These are phyloP conservation scores for Ailuropoda melanoleuca DNA, from an alignment of 2,113 vertebrate genomes.

Conservation along the genomic window DNA sequence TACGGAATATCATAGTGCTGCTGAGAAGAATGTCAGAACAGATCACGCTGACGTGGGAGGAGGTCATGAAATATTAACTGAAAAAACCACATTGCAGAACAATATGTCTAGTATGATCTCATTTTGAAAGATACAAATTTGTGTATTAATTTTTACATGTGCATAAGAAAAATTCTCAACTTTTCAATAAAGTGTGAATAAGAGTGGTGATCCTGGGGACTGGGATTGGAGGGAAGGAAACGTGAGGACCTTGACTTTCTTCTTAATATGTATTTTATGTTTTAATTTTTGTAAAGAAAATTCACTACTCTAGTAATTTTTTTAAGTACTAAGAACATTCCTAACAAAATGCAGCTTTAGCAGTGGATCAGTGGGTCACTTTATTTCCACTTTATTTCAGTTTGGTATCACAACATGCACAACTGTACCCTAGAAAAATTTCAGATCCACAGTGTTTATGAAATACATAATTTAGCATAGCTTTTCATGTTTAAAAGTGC, in stretches of 20 bases:
- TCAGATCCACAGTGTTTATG: neutral
- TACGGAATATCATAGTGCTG: neutral
- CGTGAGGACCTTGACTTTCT: neutral
- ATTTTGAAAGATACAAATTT: slow-evolving; percentile 71
- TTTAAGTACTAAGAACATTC: neutral
- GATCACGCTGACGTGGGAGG: neutral
- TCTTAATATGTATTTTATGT: neutral
- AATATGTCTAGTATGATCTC: slow-evolving; percentile 10
- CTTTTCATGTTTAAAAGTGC: neutral
- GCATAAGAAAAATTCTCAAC: neutral
- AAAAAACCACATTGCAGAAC: neutral
- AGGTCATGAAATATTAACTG: slow-evolving; percentile 21
- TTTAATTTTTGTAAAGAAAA: slow-evolving; percentile 35
- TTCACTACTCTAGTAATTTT: neutral
- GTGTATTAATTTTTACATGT: neutral
- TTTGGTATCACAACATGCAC: neutral
- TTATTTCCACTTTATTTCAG: slow-evolving; percentile 30
- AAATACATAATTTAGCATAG: neutral
- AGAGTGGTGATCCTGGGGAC: neutral
- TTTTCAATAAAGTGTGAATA: neutral
- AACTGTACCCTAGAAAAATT: neutral
- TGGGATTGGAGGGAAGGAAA: neutral
- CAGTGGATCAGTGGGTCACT: neutral
- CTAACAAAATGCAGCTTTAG: neutral
- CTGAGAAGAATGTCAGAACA: neutral